Percentiles rank a stretch among this genome's conserved stretches.
Evolutionary conservation across 2,113 vertebrate genomes (phyloP).

Genomic region (Piliocolobus tephrosceles): DNA sequence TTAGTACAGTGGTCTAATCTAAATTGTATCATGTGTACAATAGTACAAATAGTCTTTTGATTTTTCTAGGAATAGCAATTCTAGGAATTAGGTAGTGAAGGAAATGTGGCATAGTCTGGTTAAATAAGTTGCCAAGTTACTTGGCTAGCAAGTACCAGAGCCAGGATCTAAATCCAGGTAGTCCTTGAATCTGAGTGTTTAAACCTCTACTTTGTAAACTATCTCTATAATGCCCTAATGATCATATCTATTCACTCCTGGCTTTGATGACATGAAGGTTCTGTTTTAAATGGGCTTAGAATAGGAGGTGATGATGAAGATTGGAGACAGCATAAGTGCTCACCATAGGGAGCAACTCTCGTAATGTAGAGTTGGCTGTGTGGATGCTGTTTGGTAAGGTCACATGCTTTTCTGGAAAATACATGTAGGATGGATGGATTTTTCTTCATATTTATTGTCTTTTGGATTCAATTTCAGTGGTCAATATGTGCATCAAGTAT

Average conservation of each 20-base stretch:
- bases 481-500: neutral
- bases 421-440: neutral
- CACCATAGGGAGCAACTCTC: neutral
- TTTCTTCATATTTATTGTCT: neutral
- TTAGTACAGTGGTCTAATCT: too few species aligned
- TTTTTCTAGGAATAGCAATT: neutral
- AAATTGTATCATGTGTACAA: too few species aligned
- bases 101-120: neutral
- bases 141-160: neutral
- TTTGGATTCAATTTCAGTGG: neutral
- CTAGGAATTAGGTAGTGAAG: neutral
- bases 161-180: neutral
- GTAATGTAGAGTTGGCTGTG: fast-evolving
- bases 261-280: neutral
- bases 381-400: neutral
- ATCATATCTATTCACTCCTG: neutral
- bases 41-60: neutral
- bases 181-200: neutral
- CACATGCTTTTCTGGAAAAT: neutral
- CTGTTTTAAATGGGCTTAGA: neutral
- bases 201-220: neutral
- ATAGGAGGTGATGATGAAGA: neutral
- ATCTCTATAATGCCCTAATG: neutral
- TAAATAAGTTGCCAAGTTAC: neutral
- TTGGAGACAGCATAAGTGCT: neutral